Evolutionary conservation across 1,140 invertebrate species (phyloP).

Genomic region (Phymastichus coffea): DNA sequence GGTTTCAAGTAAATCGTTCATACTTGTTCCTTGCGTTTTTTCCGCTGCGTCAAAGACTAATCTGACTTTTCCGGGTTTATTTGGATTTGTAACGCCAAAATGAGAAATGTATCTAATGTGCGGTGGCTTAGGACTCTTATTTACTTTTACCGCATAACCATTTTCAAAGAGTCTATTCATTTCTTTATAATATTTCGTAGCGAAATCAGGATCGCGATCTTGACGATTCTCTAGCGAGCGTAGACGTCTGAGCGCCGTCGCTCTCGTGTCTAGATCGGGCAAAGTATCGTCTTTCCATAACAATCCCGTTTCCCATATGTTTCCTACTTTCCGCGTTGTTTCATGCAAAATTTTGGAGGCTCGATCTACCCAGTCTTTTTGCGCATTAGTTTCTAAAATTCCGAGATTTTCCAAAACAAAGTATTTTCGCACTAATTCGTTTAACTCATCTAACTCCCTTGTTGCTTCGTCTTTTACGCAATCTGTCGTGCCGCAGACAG

Average conservation of each 20-base stretch:
- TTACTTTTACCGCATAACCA: slow-evolving; percentile 26
- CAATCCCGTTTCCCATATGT: slow-evolving; percentile 27
- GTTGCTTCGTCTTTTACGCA: no score
- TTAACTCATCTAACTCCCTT: no score
- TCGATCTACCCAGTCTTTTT: background rate
- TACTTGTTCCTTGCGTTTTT: background rate
- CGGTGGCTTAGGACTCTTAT: background rate
- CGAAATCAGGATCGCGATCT: slow-evolving; percentile 2
- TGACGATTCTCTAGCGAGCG: slow-evolving; percentile 8
- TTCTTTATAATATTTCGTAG: slow-evolving; percentile 10
- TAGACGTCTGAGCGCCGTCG: slow-evolving; percentile 8
- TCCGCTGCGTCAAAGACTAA: slow-evolving; percentile 40
- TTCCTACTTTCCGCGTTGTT: slow-evolving; percentile 3
- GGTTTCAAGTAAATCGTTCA: no score
- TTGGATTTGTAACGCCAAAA: slow-evolving; percentile 34
- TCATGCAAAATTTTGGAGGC: slow-evolving; percentile 12
- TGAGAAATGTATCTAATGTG: slow-evolving; percentile 36
- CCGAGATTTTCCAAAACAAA: slow-evolving; percentile 24
- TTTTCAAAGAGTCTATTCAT: slow-evolving; percentile 25
- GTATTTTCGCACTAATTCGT: slow-evolving; percentile 7
- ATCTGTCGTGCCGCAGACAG: background rate
- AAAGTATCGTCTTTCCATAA: slow-evolving; percentile 10
- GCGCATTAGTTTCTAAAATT: background rate
- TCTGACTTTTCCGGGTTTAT: no score
- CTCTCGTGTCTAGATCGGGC: background rate